phyloP scores from a whole-genome alignment of 2,888 invertebrate species.

The Syrista parreyssii region DNA sequence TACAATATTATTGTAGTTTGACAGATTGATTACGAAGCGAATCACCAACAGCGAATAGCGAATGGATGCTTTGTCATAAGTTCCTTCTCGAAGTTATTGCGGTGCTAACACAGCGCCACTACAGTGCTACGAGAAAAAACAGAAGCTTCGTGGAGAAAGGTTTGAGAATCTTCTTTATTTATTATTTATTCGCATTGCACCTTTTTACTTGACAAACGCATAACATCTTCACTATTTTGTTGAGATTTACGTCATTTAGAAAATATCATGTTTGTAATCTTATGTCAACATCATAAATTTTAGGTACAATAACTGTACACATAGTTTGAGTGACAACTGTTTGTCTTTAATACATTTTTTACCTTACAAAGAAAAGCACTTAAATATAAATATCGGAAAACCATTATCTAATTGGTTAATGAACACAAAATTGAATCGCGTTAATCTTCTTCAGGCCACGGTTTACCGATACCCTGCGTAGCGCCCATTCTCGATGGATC shows the following conservation, averaged over 20 bases:
- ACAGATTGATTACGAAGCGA: neutral
- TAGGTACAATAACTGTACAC: neutral
- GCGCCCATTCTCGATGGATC: constrained; percentile 94
- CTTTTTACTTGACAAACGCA: neutral
- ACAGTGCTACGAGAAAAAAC: neutral
- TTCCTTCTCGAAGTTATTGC: neutral
- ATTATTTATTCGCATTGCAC: neutral
- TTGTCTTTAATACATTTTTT: neutral
- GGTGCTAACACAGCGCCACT: neutral
- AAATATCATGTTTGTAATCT: neutral
- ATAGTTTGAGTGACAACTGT: neutral
- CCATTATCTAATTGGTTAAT: neutral
- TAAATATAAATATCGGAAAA: neutral
- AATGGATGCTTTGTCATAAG: neutral
- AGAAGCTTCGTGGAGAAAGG: neutral
- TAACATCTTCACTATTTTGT: neutral
- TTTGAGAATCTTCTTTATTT: too few species aligned
- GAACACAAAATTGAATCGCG: neutral
- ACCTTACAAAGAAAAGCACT: neutral
- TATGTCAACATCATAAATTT: neutral
- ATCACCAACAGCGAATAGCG: neutral
- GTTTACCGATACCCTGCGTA: constrained; percentile 62
- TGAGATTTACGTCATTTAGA: neutral
- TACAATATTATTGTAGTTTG: neutral
- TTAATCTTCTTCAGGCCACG: constrained; percentile 61